These are phyloP conservation scores for Lepus europaeus DNA, from an alignment of 2,113 vertebrate species.

Conservation along the genomic window DNA sequence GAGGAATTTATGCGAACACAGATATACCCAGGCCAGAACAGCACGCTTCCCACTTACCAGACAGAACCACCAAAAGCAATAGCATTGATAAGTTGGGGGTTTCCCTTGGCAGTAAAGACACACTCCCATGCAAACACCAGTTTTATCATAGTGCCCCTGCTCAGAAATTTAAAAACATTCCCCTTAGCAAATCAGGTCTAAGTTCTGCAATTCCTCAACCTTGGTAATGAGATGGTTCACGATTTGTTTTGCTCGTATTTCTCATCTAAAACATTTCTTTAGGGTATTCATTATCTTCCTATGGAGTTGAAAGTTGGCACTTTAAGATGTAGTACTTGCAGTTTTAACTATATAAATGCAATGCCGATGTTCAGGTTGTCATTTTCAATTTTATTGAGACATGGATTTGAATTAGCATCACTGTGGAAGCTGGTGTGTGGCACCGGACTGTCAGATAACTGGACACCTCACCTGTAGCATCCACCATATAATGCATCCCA, in stretches of 20 bases:
- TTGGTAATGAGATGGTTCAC: conserved; percentile 48
- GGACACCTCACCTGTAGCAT: conserved; percentile 18
- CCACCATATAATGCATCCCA: background rate
- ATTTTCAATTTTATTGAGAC: conserved; percentile 43
- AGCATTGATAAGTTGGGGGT: background rate
- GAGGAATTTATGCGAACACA: background rate
- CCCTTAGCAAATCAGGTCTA: conserved; percentile 2
- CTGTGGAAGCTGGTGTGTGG: background rate
- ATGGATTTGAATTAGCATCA: conserved; percentile 39
- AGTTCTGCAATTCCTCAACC: conserved; percentile 11
- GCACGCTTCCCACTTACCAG: background rate
- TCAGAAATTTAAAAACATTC: conserved; percentile 50
- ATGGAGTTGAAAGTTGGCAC: background rate
- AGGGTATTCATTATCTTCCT: conserved; percentile 34
- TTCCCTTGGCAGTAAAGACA: conserved; percentile 36
- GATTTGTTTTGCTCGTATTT: conserved; percentile 21
- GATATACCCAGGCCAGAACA: background rate
- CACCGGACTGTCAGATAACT: background rate
- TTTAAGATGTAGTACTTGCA: conserved; percentile 43
- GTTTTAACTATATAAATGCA: conserved; percentile 35
- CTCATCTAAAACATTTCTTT: conserved; percentile 42
- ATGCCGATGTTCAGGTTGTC: background rate
- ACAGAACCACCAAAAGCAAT: background rate
- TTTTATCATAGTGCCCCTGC: background rate
- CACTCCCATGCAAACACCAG: background rate